A percentile compares a stretch with the other conserved stretches of the same genome.
phyloP scores from a whole-genome alignment of 2,797 vertebrate species.

The Arvicola amphibius region DNA sequence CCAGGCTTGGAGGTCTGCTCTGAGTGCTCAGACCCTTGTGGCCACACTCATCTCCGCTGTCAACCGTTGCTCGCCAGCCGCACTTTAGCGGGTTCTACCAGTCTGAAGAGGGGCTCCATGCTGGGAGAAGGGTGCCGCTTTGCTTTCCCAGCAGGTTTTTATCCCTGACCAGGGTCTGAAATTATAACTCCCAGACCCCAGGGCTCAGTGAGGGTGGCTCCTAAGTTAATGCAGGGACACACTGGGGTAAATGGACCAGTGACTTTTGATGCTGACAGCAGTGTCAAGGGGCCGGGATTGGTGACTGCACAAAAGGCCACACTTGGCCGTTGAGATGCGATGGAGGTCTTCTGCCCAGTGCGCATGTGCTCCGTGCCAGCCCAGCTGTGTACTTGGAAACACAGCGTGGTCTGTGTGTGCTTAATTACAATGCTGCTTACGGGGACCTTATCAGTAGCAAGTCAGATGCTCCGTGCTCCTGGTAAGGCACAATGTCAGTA shows the following conservation, averaged over 20 bases:
- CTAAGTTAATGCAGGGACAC: not conserved
- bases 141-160: not conserved
- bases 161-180: not conserved
- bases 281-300: not conserved
- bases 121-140: not conserved
- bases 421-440: constrained; percentile 78
- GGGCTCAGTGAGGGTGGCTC: constrained; percentile 29
- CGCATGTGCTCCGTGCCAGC: constrained; percentile 42
- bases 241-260: constrained; percentile 39
- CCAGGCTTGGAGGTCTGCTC: not conserved
- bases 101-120: not conserved
- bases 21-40: not conserved
- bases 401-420: constrained; percentile 64
- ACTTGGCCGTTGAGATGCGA: constrained; percentile 2
- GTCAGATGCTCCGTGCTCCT: constrained; percentile 64
- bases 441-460: constrained; percentile 63
- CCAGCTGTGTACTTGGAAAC: constrained; percentile 72
- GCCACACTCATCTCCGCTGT: accelerated
- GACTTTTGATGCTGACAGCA: not conserved
- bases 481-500: constrained; percentile 36
- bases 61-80: not conserved
- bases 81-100: not conserved
- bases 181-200: not conserved
- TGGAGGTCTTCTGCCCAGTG: not conserved
- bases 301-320: not conserved